phyloP scores from a whole-genome alignment of 2,113 vertebrate genomes.

The Dendropsophus ebraccatus region DNA sequence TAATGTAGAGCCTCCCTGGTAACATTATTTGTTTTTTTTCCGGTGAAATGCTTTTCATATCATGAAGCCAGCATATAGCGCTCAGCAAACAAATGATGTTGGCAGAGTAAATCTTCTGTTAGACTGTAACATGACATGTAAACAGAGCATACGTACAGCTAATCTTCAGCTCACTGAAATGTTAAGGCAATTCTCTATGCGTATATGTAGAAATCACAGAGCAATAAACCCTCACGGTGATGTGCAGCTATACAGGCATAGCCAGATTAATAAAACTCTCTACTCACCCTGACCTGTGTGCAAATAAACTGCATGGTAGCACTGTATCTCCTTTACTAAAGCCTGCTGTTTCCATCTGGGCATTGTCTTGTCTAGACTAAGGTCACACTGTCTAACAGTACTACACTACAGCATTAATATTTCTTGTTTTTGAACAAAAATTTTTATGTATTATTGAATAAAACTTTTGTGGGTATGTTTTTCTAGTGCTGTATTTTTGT shows the following conservation, averaged over 20 bases:
- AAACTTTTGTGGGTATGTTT: too few species aligned
- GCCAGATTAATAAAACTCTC: background rate
- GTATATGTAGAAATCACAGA: background rate
- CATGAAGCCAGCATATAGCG: background rate
- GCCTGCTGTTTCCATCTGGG: background rate
- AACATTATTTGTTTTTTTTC: background rate
- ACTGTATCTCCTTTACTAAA: background rate
- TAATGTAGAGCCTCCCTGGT: background rate
- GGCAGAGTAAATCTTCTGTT: background rate
- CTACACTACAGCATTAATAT: too few species aligned
- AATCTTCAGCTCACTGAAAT: background rate
- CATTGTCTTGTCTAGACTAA: background rate
- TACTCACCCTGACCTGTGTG: background rate
- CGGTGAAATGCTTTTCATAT: background rate
- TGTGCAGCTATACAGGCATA: background rate
- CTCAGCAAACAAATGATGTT: background rate
- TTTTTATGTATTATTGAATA: too few species aligned
- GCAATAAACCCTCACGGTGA: background rate
- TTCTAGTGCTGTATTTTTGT: too few species aligned
- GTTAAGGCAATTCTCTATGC: background rate
- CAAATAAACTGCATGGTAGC: background rate
- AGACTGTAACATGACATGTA: slow-evolving; percentile 1
- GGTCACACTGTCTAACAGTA: background rate
- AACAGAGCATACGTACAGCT: background rate
- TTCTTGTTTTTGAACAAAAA: too few species aligned